Evolutionary conservation across 2,113 vertebrate species (phyloP).

Genomic region (Chitala chitala): DNA sequence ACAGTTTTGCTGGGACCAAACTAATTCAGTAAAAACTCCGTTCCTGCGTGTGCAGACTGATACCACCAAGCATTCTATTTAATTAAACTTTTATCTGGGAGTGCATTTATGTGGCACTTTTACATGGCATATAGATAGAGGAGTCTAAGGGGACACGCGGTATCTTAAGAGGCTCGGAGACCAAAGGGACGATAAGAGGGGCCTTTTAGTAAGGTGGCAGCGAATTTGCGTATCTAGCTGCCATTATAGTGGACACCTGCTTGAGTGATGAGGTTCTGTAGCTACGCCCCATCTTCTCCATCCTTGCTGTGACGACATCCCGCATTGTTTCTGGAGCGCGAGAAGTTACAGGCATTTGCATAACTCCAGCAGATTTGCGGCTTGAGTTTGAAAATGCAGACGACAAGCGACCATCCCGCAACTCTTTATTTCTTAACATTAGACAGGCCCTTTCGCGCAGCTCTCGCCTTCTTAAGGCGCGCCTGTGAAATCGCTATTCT

Average conservation of each 20-base stretch:
- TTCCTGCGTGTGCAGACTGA: slow-evolving; percentile 7
- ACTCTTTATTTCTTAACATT: background rate
- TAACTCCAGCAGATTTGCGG: slow-evolving; percentile 18
- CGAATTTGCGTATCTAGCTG: background rate
- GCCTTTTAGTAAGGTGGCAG: background rate
- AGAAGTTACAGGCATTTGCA: slow-evolving; percentile 20
- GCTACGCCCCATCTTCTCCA: no score
- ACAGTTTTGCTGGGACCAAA: background rate
- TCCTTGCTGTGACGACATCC: no score
- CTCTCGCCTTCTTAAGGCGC: slow-evolving; percentile 32
- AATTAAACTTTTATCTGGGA: slow-evolving; percentile 7
- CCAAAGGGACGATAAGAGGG: background rate
- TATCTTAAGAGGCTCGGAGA: slow-evolving; percentile 11
- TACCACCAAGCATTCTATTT: background rate
- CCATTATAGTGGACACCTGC: background rate
- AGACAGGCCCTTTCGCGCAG: slow-evolving; percentile 16
- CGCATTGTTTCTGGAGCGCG: slow-evolving; percentile 15
- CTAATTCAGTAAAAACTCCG: slow-evolving; percentile 6
- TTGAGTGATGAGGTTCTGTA: background rate
- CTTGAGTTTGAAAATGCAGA: no score
- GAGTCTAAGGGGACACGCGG: background rate
- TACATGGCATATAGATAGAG: background rate
- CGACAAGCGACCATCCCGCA: background rate
- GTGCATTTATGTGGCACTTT: slow-evolving; percentile 2
- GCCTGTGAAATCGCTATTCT: slow-evolving; percentile 66